Conservation (phyloP, 1,140 invertebrate genomes). For the Ctenoplectra terminalis region DNA sequence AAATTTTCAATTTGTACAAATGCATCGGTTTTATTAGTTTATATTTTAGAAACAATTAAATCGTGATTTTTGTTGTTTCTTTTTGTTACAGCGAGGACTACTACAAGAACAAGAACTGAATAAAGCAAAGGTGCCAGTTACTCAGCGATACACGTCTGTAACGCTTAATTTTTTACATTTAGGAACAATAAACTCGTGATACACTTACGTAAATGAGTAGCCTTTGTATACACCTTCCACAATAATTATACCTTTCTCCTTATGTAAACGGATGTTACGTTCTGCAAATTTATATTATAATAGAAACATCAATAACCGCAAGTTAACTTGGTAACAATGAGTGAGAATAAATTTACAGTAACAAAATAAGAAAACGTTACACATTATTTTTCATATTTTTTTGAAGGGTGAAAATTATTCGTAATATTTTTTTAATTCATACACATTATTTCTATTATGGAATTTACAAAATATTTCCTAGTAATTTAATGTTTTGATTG, state of each 20-base stretch:
- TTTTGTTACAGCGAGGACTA: slow-evolving; percentile 87
- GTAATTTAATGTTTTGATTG: background rate
- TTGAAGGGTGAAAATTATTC: too few relatives aligned
- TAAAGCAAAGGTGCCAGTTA: slow-evolving; percentile 46
- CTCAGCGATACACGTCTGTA: slow-evolving; percentile 55
- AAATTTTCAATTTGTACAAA: too few relatives aligned
- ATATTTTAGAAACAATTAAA: background rate
- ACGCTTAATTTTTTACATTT: slow-evolving; percentile 65
- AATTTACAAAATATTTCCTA: too few relatives aligned
- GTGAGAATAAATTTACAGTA: background rate
- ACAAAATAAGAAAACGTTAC: background rate
- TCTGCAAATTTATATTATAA: slow-evolving; percentile 33
- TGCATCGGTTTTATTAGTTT: too few relatives aligned
- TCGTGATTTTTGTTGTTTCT: slow-evolving; percentile 37
- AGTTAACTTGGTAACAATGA: background rate
- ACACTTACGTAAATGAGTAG: slow-evolving; percentile 58
- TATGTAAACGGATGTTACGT: slow-evolving; percentile 53
- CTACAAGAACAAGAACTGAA: slow-evolving; percentile 77
- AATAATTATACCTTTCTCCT: slow-evolving; percentile 64
- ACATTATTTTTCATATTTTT: too few relatives aligned
- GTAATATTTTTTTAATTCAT: too few relatives aligned
- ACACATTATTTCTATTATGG: too few relatives aligned
- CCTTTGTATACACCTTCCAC: slow-evolving; percentile 42
- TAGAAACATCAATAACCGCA: slow-evolving; percentile 25
- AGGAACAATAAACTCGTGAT: slow-evolving; percentile 71